Evolutionary conservation across 2,888 invertebrate genomes (phyloP).

Genomic region (Gryllus longicercus): DNA sequence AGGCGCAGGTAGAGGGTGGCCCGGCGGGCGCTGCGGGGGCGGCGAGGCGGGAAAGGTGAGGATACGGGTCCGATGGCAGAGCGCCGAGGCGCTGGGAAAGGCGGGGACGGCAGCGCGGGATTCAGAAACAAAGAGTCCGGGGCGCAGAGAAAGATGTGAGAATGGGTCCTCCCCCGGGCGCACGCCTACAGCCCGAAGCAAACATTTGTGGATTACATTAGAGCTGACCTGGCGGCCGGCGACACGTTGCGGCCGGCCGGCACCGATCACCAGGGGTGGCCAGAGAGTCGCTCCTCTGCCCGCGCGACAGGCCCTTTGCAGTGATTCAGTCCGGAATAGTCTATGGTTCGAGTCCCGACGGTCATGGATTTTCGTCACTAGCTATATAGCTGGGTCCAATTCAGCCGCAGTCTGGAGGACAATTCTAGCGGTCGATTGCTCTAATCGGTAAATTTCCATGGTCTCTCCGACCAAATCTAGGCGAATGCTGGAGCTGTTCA

Average conservation of each 20-base stretch:
- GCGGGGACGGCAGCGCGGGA: neutral
- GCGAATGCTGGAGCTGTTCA: too few relatives aligned
- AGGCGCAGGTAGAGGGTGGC: neutral
- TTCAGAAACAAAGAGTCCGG: conserved; percentile 3
- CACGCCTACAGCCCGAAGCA: conserved; percentile 11
- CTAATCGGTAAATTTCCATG: too few relatives aligned
- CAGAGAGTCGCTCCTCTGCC: neutral
- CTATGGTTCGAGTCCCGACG: too few relatives aligned
- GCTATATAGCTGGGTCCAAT: too few relatives aligned
- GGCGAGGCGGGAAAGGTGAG: neutral
- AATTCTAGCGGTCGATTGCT: too few relatives aligned
- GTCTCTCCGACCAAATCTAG: too few relatives aligned
- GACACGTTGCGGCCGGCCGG: neutral
- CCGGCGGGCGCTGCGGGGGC: neutral
- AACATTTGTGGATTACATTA: conserved; percentile 10
- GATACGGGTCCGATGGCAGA: neutral
- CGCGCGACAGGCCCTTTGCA: neutral
- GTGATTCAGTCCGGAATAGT: too few relatives aligned
- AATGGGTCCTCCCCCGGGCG: neutral
- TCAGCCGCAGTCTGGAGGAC: too few relatives aligned
- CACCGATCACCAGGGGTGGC: neutral
- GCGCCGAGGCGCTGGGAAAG: neutral
- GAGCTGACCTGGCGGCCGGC: conserved; percentile 11
- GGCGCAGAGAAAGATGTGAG: neutral
- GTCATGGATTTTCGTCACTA: too few relatives aligned